Evolutionary conservation across 2,113 vertebrate species (phyloP), one percentile per base, ranked within the genome.

Genomic region (Coregonus clupeaformis): DNA sequence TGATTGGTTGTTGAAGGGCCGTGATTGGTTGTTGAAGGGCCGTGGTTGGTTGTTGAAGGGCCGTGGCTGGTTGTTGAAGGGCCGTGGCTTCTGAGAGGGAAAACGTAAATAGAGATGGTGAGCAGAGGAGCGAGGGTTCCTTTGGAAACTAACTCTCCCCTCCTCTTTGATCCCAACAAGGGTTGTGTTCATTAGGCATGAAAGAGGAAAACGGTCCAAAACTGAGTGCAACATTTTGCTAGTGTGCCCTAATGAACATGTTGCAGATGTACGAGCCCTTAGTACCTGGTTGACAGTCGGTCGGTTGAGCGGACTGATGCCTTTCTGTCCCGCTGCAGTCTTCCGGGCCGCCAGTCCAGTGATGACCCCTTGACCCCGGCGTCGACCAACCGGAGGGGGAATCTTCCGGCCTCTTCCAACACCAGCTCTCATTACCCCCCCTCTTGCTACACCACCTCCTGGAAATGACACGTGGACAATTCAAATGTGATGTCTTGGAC

Each of bases 321-420:
- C 93, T 79, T 94, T 97, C 68, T 89, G 88, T 71, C 95, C 83
- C 2, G 91, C 89, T 18, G 91, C 55, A 1, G 93, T 90, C 69
- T 95, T 96, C 76, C 91, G 92, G 36, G 96, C 95, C 24, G 97
- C 96, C 84, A 97, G 91, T 2, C 96, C 95, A 0, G 96, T 97
- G 80, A 96, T 94, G 22, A 97, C 91, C 79, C 95, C 95, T 0
- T 98, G 97, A 71, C 94, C 89, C 52, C 91, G 92, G 49, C 94
- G 93, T 77, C 93, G 94, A 60, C 90, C 92, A n/a, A 88, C 81
- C 0, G 66, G 9, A 14, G 85, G 84, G 9, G 82, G 65, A 92
- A 68, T n/a, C 84, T 87, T 86, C 91, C n/a, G 6, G n/a, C 57
- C 57, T 60, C 57, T 60, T 20, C 25, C 29, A 5, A 32, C 30